Percentiles rank a stretch among this genome's conserved stretches.
Conservation (phyloP, 2,888 invertebrate species). For the Leptogaster cylindrica region DNA sequence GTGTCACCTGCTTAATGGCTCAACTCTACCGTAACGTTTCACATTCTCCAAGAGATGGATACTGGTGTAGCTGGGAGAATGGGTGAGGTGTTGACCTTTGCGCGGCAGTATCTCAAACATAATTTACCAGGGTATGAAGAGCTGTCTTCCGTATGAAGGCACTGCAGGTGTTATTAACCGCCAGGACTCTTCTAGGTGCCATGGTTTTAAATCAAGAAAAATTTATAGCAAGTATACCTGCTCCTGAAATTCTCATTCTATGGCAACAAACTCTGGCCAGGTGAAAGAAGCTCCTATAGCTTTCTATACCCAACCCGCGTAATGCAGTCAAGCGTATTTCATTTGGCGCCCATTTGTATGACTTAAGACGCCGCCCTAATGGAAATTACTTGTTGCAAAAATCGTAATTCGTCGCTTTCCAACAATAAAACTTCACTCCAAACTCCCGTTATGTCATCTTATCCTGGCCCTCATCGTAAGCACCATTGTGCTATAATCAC, state of each 20-base stretch:
- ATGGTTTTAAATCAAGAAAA: no score
- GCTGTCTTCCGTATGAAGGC: background rate
- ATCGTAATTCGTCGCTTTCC: conserved; percentile 27
- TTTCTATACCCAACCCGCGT: background rate
- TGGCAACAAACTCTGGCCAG: no score
- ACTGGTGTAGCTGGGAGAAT: no score
- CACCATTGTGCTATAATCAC: conserved; percentile 7
- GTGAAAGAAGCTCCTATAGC: no score
- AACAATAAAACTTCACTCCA: conserved; percentile 32
- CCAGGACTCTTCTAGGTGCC: no score
- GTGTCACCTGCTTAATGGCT: background rate
- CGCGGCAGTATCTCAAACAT: background rate
- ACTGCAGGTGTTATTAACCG: background rate
- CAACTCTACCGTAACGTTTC: no score
- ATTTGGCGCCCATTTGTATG: conserved; percentile 20
- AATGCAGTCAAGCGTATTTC: background rate
- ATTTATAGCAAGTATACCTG: no score
- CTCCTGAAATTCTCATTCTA: no score
- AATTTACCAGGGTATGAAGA: background rate
- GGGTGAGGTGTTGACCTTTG: background rate
- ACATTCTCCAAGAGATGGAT: no score
- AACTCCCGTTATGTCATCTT: conserved; percentile 1
- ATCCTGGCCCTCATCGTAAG: background rate
- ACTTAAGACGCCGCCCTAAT: conserved; percentile 28
- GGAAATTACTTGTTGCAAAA: conserved; percentile 35